Conservation (phyloP, 2,888 invertebrate genomes). For the Fragum whitleyi region DNA sequence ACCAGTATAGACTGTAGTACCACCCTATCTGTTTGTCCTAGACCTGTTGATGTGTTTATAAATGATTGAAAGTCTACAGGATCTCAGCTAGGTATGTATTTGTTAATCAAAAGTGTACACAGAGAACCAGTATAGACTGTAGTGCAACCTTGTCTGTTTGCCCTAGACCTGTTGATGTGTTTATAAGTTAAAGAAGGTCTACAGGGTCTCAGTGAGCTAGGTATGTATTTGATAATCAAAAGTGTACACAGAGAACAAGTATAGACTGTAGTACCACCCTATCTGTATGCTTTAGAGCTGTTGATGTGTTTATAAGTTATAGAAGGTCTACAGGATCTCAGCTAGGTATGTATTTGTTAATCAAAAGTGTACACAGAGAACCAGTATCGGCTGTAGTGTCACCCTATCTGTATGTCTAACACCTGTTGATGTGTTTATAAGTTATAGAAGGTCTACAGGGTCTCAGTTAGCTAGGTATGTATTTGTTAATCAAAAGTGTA, state of each 20-base stretch:
- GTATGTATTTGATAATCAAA: conserved; percentile 74
- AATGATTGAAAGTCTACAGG: conserved; percentile 97
- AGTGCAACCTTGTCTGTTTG: conserved; percentile 61
- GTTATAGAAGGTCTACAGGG: conserved; percentile 96
- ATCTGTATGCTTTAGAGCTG: conserved; percentile 63
- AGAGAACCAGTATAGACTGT: conserved; percentile 55
- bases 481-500: too few species aligned
- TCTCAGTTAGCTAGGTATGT: conserved; percentile 93
- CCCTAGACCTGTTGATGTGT: conserved; percentile 90
- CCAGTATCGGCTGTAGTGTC: conserved; percentile 58
- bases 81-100: conserved; percentile 90
- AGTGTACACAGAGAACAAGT: too few species aligned
- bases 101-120: too few species aligned
- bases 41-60: conserved; percentile 94
- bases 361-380: conserved; percentile 11
- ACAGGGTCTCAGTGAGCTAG: conserved; percentile 98
- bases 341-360: conserved; percentile 89
- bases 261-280: conserved; percentile 46
- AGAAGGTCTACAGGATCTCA: conserved; percentile 98
- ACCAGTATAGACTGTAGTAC: conserved; percentile 59
- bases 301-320: conserved; percentile 98
- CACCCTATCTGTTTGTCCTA: conserved; percentile 64
- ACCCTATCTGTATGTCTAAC: conserved; percentile 65
- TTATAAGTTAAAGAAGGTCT: conserved; percentile 98
- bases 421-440: conserved; percentile 95